phyloP scores from a whole-genome alignment of 2,888 invertebrate species.

The Lithophane leautieri region DNA sequence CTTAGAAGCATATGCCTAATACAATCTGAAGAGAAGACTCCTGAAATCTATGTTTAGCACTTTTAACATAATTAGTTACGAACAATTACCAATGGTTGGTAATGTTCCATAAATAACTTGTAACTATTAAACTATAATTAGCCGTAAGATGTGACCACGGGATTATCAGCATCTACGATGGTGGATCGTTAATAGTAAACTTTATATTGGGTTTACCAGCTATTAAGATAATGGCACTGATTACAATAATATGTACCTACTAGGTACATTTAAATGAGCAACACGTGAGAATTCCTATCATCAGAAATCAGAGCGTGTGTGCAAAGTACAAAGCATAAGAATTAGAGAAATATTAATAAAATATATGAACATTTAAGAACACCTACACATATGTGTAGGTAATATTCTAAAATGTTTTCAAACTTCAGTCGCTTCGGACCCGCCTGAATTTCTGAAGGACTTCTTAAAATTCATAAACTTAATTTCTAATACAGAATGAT shows the following conservation, averaged over 20 bases:
- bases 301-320: slow-evolving; percentile 7
- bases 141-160: not conserved
- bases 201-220: not conserved
- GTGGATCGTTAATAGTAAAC: not conserved
- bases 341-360: no score
- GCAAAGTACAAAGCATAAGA: not conserved
- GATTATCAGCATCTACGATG: slow-evolving; percentile 23
- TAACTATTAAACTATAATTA: not conserved
- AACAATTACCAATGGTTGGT: not conserved
- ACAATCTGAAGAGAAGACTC: not conserved
- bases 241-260: slow-evolving; percentile 4
- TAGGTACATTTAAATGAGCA: not conserved
- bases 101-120: slow-evolving; percentile 6
- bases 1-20: no score
- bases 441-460: not conserved
- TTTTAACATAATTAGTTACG: not conserved
- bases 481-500: slow-evolving; percentile 23
- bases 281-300: not conserved
- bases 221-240: not conserved
- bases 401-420: no score
- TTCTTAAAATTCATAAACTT: slow-evolving; percentile 6
- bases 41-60: not conserved
- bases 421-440: not conserved
- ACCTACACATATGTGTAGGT: not conserved
- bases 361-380: no score